Evolutionary conservation across 2,888 invertebrate species (phyloP).

Genomic region (Eupithecia subumbrata): DNA sequence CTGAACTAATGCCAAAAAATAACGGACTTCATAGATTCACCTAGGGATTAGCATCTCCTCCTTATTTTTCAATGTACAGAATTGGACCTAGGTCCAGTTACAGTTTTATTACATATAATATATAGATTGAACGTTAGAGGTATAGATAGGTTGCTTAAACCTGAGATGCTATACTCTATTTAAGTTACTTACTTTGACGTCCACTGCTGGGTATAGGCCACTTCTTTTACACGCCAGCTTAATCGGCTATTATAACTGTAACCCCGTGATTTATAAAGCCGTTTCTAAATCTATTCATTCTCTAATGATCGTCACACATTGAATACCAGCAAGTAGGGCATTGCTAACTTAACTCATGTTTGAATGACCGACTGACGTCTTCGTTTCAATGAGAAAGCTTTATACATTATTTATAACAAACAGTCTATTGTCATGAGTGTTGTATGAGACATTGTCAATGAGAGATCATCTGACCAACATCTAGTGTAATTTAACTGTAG

Average conservation of each 20-base stretch:
- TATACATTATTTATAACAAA: conserved; percentile 22
- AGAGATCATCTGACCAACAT: neutral
- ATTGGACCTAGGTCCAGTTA: too few species aligned
- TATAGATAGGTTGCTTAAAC: too few species aligned
- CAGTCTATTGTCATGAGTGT: conserved; percentile 12
- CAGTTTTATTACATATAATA: too few species aligned
- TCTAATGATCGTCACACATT: neutral
- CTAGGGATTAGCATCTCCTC: neutral
- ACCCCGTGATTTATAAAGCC: neutral
- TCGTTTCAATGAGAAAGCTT: conserved; percentile 21
- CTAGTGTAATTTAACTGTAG: neutral
- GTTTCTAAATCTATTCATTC: neutral
- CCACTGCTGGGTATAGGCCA: neutral
- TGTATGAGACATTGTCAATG: conserved; percentile 12
- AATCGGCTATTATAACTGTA: neutral
- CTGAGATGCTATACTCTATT: too few species aligned
- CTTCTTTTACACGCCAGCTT: neutral
- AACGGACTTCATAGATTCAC: neutral
- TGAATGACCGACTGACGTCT: conserved; percentile 15
- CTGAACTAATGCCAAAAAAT: neutral
- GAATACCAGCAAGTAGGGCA: conserved; percentile 16
- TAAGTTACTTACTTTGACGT: neutral
- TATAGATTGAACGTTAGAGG: too few species aligned
- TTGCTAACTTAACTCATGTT: conserved; percentile 13
- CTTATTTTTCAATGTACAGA: too few species aligned